Conservation (phyloP, 2,888 invertebrate species). For the Hirtodrosophila duncani region DNA sequence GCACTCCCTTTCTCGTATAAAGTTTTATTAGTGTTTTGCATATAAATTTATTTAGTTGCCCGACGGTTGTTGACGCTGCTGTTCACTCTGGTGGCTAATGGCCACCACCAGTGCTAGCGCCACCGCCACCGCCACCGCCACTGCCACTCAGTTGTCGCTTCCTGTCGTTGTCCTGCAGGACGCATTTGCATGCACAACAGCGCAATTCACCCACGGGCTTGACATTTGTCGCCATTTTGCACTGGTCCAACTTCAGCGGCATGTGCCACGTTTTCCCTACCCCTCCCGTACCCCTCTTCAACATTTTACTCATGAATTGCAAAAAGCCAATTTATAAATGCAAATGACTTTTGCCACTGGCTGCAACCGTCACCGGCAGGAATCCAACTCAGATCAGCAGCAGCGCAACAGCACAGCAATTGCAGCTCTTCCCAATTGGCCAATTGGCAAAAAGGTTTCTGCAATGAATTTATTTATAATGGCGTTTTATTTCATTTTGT, state of each 20-base stretch:
- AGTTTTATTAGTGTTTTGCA: constrained; percentile 55
- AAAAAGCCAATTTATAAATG: constrained; percentile 73
- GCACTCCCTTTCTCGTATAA: constrained; percentile 5
- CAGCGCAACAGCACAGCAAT: constrained; percentile 4
- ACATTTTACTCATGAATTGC: constrained; percentile 64
- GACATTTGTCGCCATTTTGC: constrained; percentile 41
- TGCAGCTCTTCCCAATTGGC: neutral
- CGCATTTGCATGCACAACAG: constrained; percentile 66
- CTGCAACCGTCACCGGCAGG: constrained; percentile 30
- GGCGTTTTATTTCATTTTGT: constrained; percentile 17
- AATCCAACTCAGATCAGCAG: constrained; percentile 4
- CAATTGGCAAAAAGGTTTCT: neutral
- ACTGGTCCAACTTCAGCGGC: constrained; percentile 2
- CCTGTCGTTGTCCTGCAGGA: constrained; percentile 47
- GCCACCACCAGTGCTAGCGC: no score
- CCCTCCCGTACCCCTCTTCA: constrained; percentile 28
- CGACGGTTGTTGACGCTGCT: neutral
- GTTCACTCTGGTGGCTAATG: constrained; percentile 33
- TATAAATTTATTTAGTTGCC: constrained; percentile 53
- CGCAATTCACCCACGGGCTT: constrained; percentile 48
- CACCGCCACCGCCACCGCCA: no score
- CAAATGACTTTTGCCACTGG: constrained; percentile 65
- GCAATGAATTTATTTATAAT: constrained; percentile 27
- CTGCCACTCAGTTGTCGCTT: constrained; percentile 30
- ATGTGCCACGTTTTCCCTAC: neutral